A percentile compares a stretch with the other conserved stretches of the same genome.
These are phyloP conservation scores for Scaptomyza caliginosa DNA, from an alignment of 2,888 invertebrate species.

Conservation along the genomic window DNA sequence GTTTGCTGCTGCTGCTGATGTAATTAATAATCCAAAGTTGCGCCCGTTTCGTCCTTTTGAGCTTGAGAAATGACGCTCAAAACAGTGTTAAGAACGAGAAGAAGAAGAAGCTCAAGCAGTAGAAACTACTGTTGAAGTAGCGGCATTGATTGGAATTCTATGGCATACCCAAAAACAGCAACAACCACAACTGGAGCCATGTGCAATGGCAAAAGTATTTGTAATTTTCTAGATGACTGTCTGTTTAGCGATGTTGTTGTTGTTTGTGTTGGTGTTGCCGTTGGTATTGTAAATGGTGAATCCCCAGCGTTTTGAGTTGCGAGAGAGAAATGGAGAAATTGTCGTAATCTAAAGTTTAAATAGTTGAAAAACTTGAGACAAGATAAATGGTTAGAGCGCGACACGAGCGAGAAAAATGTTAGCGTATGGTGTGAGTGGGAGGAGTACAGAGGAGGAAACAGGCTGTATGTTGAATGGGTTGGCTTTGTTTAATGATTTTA, in stretches of 20 bases:
- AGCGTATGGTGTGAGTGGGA: background rate
- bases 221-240: slow-evolving; percentile 74
- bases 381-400: slow-evolving; percentile 55
- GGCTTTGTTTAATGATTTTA: slow-evolving; percentile 45
- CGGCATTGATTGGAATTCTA: slow-evolving; percentile 73
- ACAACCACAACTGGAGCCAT: slow-evolving; percentile 19
- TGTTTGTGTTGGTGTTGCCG: slow-evolving; percentile 10
- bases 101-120: slow-evolving; percentile 12
- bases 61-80: slow-evolving; percentile 74
- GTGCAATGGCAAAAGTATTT: slow-evolving; percentile 74
- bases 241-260: slow-evolving; percentile 43
- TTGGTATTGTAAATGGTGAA: slow-evolving; percentile 35
- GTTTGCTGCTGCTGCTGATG: slow-evolving; percentile 47
- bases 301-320: slow-evolving; percentile 72
- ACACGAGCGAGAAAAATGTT: slow-evolving; percentile 18
- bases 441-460: background rate
- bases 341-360: slow-evolving; percentile 78
- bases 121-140: slow-evolving; percentile 38
- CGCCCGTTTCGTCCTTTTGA: slow-evolving; percentile 75
- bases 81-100: slow-evolving; percentile 25
- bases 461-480: slow-evolving; percentile 4
- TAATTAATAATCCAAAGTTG: slow-evolving; percentile 79
- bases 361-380: slow-evolving; percentile 60
- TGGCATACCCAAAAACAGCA: slow-evolving; percentile 20
- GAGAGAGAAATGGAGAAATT: slow-evolving; percentile 61